Conservation (phyloP, 1,140 invertebrate species). For the Leptopilina clavipes region DNA sequence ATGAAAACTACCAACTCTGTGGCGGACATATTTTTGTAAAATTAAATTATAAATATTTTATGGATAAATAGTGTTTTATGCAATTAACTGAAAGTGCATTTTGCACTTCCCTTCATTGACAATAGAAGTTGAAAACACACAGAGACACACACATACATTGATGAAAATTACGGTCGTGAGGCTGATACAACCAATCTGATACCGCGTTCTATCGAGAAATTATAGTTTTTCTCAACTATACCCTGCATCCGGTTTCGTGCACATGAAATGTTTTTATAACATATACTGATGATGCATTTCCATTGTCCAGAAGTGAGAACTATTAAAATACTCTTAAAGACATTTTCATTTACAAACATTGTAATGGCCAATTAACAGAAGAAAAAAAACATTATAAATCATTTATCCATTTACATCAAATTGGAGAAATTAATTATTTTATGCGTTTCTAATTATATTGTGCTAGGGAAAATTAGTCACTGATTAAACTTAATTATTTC, state of each 20-base stretch:
- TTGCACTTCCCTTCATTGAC: slow-evolving; percentile 8
- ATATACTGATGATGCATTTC: slow-evolving; percentile 6
- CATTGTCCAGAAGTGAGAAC: slow-evolving; percentile 18
- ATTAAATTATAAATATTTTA: slow-evolving; percentile 39
- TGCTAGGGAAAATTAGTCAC: no score
- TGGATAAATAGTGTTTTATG: not conserved
- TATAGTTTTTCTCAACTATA: slow-evolving; percentile 21
- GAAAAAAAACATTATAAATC: not conserved
- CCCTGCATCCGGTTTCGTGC: slow-evolving; percentile 16
- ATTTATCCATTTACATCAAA: not conserved
- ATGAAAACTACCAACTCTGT: no score
- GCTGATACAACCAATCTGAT: slow-evolving; percentile 13
- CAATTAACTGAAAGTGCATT: not conserved
- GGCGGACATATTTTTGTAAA: no score
- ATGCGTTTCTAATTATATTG: not conserved
- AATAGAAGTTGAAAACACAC: slow-evolving; percentile 12
- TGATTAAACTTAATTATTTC: no score
- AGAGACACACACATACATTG: no score
- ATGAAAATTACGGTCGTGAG: slow-evolving; percentile 10
- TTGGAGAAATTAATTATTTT: not conserved
- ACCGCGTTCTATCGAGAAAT: slow-evolving; percentile 8
- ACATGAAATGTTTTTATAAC: slow-evolving; percentile 20
- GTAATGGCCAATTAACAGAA: not conserved
- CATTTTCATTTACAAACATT: not conserved
- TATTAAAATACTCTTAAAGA: slow-evolving; percentile 3